Percentiles rank a stretch among this genome's conserved stretches.
Conservation (phyloP, 1,140 invertebrate species). For the Lethrus apterus region DNA sequence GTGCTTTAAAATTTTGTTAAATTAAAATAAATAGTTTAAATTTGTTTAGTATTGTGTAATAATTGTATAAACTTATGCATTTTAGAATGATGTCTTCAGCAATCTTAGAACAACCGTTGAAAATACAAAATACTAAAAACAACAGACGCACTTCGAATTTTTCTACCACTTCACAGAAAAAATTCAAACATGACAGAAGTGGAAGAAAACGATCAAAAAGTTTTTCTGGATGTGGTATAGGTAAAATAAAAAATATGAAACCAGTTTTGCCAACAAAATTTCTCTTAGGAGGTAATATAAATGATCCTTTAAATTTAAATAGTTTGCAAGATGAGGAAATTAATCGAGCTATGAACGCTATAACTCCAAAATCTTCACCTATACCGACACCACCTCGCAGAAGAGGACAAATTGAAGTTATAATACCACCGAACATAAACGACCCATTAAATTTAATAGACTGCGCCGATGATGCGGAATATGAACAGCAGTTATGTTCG, state of each 20-base stretch:
- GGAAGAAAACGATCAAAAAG: slow-evolving; percentile 47
- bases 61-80: too few relatives aligned
- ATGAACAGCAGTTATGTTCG: slow-evolving; percentile 63
- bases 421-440: slow-evolving; percentile 85
- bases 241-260: slow-evolving; percentile 58
- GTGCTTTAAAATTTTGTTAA: too few relatives aligned
- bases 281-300: slow-evolving; percentile 88
- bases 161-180: slow-evolving; percentile 23
- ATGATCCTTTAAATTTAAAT: slow-evolving; percentile 89
- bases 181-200: slow-evolving; percentile 31
- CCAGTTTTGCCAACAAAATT: slow-evolving; percentile 86
- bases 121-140: slow-evolving; percentile 13
- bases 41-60: too few relatives aligned
- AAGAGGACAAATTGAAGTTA: slow-evolving; percentile 77
- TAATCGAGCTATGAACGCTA: slow-evolving; percentile 76
- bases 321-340: slow-evolving; percentile 85
- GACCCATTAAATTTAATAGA: slow-evolving; percentile 84
- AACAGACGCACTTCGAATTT: slow-evolving; percentile 16
- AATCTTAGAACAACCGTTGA: slow-evolving; percentile 6
- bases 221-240: slow-evolving; percentile 40
- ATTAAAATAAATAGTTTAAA: too few relatives aligned
- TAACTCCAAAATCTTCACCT: slow-evolving; percentile 81
- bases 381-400: slow-evolving; percentile 77
- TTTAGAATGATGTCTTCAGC: slow-evolving; percentile 12
- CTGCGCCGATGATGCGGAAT: slow-evolving; percentile 71